phyloP scores from a whole-genome alignment of 2,888 invertebrate species.

The Colostygia pectinataria region DNA sequence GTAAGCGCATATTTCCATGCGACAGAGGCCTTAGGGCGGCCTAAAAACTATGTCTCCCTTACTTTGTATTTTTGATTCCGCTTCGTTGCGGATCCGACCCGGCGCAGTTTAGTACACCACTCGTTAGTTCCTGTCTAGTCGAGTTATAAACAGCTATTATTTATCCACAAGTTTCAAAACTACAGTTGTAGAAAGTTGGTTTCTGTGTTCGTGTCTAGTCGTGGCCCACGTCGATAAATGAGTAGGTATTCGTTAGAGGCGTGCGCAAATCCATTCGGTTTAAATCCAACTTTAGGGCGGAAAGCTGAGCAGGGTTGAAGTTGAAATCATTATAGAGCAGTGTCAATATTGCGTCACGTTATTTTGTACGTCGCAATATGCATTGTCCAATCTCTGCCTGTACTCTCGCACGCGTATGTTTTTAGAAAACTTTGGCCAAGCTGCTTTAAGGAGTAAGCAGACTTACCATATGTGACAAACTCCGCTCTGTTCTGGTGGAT shows the following conservation, averaged over 20 bases:
- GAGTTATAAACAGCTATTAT: slow-evolving; percentile 36
- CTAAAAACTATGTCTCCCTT: no score
- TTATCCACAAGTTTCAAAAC: slow-evolving; percentile 32
- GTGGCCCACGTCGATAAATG: slow-evolving; percentile 26
- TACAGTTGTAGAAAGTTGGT: slow-evolving; percentile 27
- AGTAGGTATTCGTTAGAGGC: slow-evolving; percentile 16
- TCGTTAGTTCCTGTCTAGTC: slow-evolving; percentile 28
- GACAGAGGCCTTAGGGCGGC: no score
- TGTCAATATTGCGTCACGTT: no score
- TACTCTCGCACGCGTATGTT: no score
- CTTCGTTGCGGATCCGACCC: background rate
- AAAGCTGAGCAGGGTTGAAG: no score
- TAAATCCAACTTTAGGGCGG: slow-evolving; percentile 11
- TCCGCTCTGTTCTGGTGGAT: no score
- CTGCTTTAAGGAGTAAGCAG: no score
- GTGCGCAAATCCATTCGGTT: slow-evolving; percentile 9
- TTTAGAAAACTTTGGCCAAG: no score
- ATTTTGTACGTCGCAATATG: no score
- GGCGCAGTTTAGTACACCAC: slow-evolving; percentile 2
- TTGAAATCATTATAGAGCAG: background rate
- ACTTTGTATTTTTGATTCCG: background rate
- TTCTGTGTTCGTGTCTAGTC: slow-evolving; percentile 26
- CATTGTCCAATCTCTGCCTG: no score
- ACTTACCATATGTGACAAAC: no score
- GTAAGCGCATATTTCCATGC: no score